Evolutionary conservation across 2,113 vertebrate species (phyloP).

Genomic region (Heterotilapia buettikoferi): DNA sequence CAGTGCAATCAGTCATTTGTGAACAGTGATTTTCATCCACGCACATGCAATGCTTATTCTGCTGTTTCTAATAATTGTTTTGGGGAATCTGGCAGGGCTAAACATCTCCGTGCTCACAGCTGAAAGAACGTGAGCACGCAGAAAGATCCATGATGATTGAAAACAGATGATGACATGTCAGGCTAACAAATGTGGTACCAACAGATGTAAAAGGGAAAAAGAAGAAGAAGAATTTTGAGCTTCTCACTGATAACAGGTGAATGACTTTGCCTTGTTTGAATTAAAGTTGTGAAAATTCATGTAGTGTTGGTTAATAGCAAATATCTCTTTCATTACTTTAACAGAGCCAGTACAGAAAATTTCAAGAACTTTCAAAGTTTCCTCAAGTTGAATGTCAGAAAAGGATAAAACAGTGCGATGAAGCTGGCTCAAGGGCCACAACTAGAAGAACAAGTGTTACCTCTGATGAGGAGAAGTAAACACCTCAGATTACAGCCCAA

Average conservation of each 20-base stretch:
- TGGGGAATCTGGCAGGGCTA: not conserved
- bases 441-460: not conserved
- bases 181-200: not conserved
- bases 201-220: not conserved
- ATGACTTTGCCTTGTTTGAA: not conserved
- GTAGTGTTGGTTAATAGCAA: not conserved
- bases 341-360: not conserved
- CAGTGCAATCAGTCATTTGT: not conserved
- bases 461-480: not conserved
- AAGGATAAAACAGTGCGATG: rapidly evolving
- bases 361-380: not conserved
- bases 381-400: not conserved
- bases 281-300: not conserved
- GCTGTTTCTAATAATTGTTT: not conserved
- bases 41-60: not conserved
- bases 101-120: not conserved
- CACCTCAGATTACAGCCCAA: not conserved
- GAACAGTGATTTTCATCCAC: not conserved
- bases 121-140: not conserved
- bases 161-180: not conserved
- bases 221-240: not conserved
- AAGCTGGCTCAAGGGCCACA: rapidly evolving
- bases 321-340: not conserved
- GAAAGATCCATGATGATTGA: not conserved
- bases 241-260: not conserved